A percentile compares a stretch with the other conserved stretches of the same genome.
phyloP scores from a whole-genome alignment of 2,113 vertebrate genomes.

The Tonatia bakeri region DNA sequence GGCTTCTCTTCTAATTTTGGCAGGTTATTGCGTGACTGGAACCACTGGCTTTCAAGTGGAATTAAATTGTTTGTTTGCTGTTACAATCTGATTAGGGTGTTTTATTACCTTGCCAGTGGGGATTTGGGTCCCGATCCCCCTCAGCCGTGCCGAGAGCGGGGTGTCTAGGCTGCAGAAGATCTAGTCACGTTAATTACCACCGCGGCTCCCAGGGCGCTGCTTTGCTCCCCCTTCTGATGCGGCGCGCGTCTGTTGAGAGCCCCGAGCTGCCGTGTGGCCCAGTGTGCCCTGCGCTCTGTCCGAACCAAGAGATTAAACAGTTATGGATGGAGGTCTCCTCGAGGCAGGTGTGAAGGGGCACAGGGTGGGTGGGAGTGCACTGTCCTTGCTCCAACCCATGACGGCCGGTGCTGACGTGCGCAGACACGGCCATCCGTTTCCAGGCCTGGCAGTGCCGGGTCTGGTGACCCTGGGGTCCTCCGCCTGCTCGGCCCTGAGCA shows the following conservation, averaged over 20 bases:
- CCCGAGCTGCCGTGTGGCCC: not conserved
- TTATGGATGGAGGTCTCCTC: not conserved
- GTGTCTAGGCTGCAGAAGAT: not conserved
- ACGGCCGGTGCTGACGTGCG: not conserved
- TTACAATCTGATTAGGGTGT: constrained; percentile 49
- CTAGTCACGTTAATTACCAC: not conserved
- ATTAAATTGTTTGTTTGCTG: constrained; percentile 57
- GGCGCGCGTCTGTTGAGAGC: not conserved
- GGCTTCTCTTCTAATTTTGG: not conserved
- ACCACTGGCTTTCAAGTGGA: constrained; percentile 49
- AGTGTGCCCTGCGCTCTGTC: not conserved
- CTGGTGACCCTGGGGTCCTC: not conserved
- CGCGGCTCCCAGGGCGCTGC: not conserved
- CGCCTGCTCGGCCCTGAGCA: not conserved
- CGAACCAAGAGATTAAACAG: not conserved
- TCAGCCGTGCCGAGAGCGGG: constrained; percentile 21
- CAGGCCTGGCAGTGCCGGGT: fast-evolving
- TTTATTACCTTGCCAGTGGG: constrained; percentile 61
- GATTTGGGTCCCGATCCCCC: constrained; percentile 50
- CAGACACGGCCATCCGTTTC: not conserved
- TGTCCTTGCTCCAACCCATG: not conserved
- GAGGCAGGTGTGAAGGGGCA: not conserved
- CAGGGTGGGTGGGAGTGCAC: not conserved
- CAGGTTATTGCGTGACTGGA: constrained; percentile 30
- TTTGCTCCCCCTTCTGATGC: not conserved